phyloP scores from a whole-genome alignment of 1,140 invertebrate species.

The Apis cerana region DNA sequence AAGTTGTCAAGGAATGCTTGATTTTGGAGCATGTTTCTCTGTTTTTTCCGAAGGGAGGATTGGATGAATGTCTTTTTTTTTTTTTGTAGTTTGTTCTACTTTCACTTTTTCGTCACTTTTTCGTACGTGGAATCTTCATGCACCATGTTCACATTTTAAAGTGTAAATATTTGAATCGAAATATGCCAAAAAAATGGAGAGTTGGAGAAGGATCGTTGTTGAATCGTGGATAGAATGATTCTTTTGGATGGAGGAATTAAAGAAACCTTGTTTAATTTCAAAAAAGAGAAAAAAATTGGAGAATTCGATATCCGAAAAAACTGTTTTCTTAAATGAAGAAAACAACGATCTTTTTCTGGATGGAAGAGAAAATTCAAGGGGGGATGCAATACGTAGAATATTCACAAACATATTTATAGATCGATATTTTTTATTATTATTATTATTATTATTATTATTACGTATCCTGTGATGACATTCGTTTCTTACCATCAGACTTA shows the following conservation, averaged over 20 bases:
- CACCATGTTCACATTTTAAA: not conserved
- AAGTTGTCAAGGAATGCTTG: too few relatives aligned
- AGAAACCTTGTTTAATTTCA: too few relatives aligned
- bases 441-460: constrained; percentile 16
- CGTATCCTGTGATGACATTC: constrained; percentile 30
- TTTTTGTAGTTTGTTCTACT: too few relatives aligned
- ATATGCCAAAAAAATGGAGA: not conserved
- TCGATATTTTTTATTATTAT: not conserved
- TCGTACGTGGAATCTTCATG: not conserved
- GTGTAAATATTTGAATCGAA: not conserved
- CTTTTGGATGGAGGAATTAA: not conserved
- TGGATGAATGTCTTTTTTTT: too few relatives aligned
- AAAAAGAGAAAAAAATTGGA: too few relatives aligned
- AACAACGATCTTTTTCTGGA: constrained; percentile 1
- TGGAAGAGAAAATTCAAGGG: too few relatives aligned
- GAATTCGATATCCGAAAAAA: too few relatives aligned
- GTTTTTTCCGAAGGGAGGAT: too few relatives aligned
- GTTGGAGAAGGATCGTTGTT: not conserved
- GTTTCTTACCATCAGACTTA: not conserved
- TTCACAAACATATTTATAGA: not conserved
- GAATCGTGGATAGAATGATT: not conserved
- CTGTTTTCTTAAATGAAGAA: too few relatives aligned
- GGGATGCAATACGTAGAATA: constrained; percentile 12
- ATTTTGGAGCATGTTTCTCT: too few relatives aligned
- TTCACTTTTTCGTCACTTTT: not conserved